phyloP scores from a whole-genome alignment of 2,888 invertebrate species.

The Drosophila aldrichi region DNA sequence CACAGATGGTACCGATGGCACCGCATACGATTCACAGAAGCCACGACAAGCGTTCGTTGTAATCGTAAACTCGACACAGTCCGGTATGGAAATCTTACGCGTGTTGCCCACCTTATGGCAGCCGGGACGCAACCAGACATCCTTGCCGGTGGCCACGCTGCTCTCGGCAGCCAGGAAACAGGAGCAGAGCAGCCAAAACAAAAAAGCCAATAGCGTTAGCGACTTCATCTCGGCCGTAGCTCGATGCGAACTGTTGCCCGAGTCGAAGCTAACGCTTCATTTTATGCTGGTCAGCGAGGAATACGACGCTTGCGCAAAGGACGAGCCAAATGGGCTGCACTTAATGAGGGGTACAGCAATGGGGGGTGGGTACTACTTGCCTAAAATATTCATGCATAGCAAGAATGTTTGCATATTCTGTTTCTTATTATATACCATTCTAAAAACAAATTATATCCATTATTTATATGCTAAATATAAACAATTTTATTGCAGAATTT shows the following conservation, averaged over 20 bases:
- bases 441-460: neutral
- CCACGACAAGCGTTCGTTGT: slow-evolving; percentile 95
- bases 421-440: slow-evolving; percentile 12
- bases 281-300: slow-evolving; percentile 30
- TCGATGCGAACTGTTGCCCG: slow-evolving; percentile 27
- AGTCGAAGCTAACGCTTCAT: slow-evolving; percentile 2
- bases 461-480: slow-evolving; percentile 8
- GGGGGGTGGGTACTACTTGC: neutral
- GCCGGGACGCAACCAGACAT: slow-evolving; percentile 91
- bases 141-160: slow-evolving; percentile 70
- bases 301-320: slow-evolving; percentile 47
- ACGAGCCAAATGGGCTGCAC: slow-evolving; percentile 34
- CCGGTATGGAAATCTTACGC: slow-evolving; percentile 92
- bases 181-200: slow-evolving; percentile 52
- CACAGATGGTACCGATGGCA: slow-evolving; percentile 88
- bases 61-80: slow-evolving; percentile 93
- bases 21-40: slow-evolving; percentile 94
- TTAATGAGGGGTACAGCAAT: slow-evolving; percentile 13
- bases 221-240: slow-evolving; percentile 48
- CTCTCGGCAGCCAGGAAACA: slow-evolving; percentile 40
- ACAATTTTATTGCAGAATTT: neutral
- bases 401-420: slow-evolving; percentile 20
- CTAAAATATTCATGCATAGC: slow-evolving; percentile 40
- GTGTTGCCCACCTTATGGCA: slow-evolving; percentile 94
- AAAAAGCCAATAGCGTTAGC: slow-evolving; percentile 33